Percentiles rank a stretch among this genome's conserved stretches.
These are phyloP conservation scores for Thripadectes ignobilis DNA, from an alignment of 2,797 vertebrate species.

Conservation along the genomic window DNA sequence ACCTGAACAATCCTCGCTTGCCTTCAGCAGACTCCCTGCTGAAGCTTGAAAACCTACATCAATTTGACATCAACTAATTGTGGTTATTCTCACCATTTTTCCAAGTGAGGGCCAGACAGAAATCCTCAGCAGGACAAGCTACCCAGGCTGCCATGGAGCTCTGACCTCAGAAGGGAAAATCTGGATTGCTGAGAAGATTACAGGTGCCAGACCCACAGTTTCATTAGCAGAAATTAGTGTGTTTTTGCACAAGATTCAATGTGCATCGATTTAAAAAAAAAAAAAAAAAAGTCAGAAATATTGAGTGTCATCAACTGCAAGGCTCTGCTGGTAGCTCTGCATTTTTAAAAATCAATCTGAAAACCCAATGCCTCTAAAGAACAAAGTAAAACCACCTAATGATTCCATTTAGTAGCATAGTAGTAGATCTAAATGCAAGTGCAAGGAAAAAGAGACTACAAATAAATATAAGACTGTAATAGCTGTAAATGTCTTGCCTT, in stretches of 20 bases:
- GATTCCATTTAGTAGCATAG: background rate
- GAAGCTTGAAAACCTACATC: conserved; percentile 45
- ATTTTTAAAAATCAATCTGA: conserved; percentile 7
- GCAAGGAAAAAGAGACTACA: background rate
- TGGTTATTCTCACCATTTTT: conserved; percentile 45
- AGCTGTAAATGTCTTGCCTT: conserved; percentile 21
- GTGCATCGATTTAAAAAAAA: background rate
- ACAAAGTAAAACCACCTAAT: background rate
- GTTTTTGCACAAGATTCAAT: background rate
- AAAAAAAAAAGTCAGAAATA: background rate
- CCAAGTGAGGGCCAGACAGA: background rate
- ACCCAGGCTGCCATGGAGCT: rapidly evolving
- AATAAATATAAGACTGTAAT: conserved; percentile 13
- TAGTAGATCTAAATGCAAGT: conserved; percentile 4
- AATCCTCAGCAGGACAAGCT: background rate
- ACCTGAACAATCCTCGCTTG: background rate
- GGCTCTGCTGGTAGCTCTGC: background rate
- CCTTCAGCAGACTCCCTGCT: conserved; percentile 35
- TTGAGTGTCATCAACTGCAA: background rate
- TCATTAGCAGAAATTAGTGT: background rate
- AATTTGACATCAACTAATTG: conserved; percentile 57
- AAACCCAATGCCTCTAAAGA: background rate
- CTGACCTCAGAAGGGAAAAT: background rate
- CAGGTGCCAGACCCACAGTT: background rate
- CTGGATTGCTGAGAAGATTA: background rate